These are phyloP conservation scores for Microcebus ravelobensis DNA, from an alignment of 2,113 vertebrate genomes.

Conservation along the genomic window DNA sequence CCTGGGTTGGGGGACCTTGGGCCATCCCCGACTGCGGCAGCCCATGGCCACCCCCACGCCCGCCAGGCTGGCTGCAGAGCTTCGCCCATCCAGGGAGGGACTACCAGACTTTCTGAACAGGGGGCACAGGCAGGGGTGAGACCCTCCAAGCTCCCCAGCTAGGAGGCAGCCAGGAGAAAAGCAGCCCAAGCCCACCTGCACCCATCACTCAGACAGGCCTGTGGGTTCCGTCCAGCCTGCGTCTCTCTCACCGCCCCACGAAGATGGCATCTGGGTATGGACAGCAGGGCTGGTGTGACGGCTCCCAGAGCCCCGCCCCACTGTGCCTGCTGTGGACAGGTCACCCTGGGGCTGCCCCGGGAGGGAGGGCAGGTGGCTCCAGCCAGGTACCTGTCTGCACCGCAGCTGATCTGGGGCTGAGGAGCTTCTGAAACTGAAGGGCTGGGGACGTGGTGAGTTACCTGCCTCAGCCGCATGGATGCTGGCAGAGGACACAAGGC, in stretches of 20 bases:
- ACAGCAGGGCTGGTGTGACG: background rate
- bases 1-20: background rate
- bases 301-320: too few species aligned
- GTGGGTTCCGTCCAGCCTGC: rapidly evolving
- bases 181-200: background rate
- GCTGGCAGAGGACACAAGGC: background rate
- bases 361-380: too few species aligned
- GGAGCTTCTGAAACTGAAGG: background rate
- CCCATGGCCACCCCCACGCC: background rate
- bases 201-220: background rate
- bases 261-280: background rate
- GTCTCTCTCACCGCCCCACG: background rate
- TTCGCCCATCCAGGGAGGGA: background rate
- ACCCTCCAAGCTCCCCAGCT: background rate
- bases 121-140: background rate
- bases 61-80: background rate
- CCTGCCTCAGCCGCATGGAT: rapidly evolving
- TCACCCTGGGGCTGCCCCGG: background rate
- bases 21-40: background rate
- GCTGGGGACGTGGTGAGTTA: background rate
- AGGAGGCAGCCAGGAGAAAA: background rate
- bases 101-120: background rate
- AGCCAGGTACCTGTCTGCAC: background rate
- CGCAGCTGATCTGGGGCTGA: background rate
- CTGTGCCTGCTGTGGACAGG: background rate